Conservation (phyloP, 2,797 vertebrate genomes). For the Pangasius krempfi region DNA sequence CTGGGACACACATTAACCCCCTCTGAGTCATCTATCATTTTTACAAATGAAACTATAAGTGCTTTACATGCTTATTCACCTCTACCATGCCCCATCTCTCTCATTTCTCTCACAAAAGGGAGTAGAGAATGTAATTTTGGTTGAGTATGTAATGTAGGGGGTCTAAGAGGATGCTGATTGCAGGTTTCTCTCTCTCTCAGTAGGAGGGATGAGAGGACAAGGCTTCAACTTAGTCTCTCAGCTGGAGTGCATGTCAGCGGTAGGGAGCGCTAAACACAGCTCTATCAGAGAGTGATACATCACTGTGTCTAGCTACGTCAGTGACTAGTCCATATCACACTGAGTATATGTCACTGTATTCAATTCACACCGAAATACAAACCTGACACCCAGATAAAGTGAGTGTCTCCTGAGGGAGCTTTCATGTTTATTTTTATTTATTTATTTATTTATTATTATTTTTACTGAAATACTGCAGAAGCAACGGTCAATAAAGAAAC, state of each 20-base stretch:
- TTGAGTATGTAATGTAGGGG: constrained; percentile 4
- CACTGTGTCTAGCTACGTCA: neutral
- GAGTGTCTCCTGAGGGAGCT: neutral
- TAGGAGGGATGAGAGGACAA: constrained; percentile 24
- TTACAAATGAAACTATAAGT: constrained; percentile 29
- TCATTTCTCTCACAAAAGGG: neutral
- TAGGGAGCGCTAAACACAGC: constrained; percentile 2
- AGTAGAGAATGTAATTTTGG: constrained; percentile 26
- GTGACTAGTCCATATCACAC: constrained; percentile 14
- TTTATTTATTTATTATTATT: neutral
- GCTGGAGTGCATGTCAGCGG: constrained; percentile 14
- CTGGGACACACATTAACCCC: constrained; percentile 22
- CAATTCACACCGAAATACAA: constrained; percentile 15
- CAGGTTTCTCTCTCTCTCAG: neutral
- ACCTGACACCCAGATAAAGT: constrained; percentile 25
- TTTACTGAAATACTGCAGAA: neutral
- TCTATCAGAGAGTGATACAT: constrained; percentile 21
- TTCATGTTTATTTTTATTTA: neutral
- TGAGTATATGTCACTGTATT: constrained; percentile 1
- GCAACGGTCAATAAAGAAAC: neutral
- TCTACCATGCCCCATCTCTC: neutral
- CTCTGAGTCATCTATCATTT: constrained; percentile 28
- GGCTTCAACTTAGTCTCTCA: constrained; percentile 12
- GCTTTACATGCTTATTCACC: constrained; percentile 23
- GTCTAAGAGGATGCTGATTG: constrained; percentile 34